Conservation (phyloP, 2,113 vertebrate species). For the Tetrao urogallus region DNA sequence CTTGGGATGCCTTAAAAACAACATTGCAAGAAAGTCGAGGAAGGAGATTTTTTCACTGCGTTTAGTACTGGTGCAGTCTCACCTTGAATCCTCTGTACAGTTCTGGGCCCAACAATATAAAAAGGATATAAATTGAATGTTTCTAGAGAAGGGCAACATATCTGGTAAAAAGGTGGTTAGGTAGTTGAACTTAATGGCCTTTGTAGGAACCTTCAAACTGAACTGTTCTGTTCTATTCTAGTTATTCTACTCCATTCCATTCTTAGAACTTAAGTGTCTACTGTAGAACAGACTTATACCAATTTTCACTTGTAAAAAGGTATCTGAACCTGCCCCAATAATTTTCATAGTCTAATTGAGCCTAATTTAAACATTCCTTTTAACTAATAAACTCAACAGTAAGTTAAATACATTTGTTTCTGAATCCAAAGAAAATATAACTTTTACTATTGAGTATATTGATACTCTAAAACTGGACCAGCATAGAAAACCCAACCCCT, state of each 20-base stretch:
- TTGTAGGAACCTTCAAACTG: background rate
- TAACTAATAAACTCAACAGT: background rate
- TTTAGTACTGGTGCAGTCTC: background rate
- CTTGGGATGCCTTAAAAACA: too few species aligned
- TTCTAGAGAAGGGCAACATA: background rate
- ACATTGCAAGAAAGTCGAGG: background rate
- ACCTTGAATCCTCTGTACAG: background rate
- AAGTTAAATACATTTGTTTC: background rate
- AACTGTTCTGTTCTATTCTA: background rate
- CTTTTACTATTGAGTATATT: background rate
- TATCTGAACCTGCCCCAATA: background rate
- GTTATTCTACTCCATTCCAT: background rate
- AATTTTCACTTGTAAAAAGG: background rate
- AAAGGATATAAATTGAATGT: background rate
- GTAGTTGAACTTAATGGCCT: background rate
- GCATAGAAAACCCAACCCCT: background rate
- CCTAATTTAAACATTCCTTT: background rate
- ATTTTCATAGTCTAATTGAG: background rate
- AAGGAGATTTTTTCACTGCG: background rate
- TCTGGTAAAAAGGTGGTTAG: background rate
- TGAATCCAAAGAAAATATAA: background rate
- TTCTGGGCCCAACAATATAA: background rate
- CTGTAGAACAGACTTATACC: background rate
- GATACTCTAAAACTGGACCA: background rate
- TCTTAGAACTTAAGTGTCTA: background rate